phyloP scores from a whole-genome alignment of 35 echinoderm and acorn worm genomes.

The Acanthaster planci region DNA sequence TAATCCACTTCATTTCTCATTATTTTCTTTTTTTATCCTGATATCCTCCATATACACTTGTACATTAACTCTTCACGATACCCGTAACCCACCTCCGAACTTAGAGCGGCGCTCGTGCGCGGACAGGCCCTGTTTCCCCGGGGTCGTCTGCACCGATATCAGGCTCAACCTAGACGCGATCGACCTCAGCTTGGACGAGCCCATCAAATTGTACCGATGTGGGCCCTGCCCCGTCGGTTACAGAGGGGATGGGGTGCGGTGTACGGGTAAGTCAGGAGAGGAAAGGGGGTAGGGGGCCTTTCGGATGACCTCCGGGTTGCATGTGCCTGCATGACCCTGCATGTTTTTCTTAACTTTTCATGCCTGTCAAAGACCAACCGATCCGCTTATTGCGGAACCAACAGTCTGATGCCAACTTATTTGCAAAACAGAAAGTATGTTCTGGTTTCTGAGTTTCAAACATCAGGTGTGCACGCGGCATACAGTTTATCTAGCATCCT shows the following conservation, averaged over 20 bases:
- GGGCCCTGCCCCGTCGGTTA: conserved; percentile 17
- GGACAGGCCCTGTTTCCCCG: conserved; percentile 37
- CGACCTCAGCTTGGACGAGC: background rate
- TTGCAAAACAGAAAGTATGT: too few species aligned
- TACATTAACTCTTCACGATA: background rate
- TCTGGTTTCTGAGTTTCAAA: too few species aligned
- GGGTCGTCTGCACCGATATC: conserved; percentile 18
- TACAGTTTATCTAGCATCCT: too few species aligned
- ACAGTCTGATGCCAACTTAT: too few species aligned
- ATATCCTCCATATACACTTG: too few species aligned
- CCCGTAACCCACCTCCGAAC: conserved; percentile 1
- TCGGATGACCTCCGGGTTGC: background rate
- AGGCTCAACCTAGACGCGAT: background rate
- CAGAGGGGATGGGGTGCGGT: conserved; percentile 21
- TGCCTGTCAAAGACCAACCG: too few species aligned
- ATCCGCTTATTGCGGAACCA: too few species aligned
- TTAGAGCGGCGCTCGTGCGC: conserved; percentile 6
- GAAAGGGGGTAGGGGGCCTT: background rate
- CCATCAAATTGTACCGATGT: conserved; percentile 26
- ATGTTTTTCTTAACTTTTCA: too few species aligned
- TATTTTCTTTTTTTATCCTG: too few species aligned
- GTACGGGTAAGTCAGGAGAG: conserved; percentile 26
- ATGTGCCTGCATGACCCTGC: too few species aligned
- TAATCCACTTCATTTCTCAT: too few species aligned
- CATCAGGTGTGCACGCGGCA: too few species aligned